Conservation (phyloP, 2,113 vertebrate species). For the Crotalus horridus region DNA sequence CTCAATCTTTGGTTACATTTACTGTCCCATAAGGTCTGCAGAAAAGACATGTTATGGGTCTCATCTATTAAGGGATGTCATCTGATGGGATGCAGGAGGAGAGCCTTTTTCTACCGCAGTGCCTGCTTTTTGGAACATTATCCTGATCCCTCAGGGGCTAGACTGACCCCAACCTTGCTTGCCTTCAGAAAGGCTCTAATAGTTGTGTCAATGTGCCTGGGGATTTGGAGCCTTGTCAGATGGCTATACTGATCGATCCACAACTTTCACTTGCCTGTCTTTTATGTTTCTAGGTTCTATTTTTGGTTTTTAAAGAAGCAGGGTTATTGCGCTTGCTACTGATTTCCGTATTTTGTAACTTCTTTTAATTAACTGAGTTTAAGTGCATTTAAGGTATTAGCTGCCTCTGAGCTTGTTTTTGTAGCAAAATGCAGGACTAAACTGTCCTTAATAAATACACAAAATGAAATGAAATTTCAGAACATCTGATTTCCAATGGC, state of each 20-base stretch:
- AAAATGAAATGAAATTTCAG: background rate
- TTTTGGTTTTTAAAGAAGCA: background rate
- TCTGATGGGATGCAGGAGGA: background rate
- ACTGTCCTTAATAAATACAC: background rate
- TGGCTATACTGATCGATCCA: background rate
- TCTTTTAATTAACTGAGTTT: background rate
- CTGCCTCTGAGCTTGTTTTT: background rate
- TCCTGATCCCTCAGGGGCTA: background rate
- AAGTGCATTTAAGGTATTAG: background rate
- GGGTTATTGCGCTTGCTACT: background rate
- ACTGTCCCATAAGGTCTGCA: background rate
- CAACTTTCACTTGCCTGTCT: background rate
- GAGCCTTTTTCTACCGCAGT: background rate
- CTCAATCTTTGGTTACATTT: background rate
- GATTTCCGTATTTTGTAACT: background rate
- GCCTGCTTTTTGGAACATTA: background rate
- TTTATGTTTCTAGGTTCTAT: background rate
- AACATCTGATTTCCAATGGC: background rate
- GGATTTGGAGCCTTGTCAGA: background rate
- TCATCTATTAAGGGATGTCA: background rate
- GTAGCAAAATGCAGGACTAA: background rate
- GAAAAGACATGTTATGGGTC: background rate
- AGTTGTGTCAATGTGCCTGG: background rate
- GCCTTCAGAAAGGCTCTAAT: background rate
- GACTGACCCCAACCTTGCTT: background rate